Conservation (phyloP, 2,888 invertebrate species). For the Pseudolycoriella hygida region DNA sequence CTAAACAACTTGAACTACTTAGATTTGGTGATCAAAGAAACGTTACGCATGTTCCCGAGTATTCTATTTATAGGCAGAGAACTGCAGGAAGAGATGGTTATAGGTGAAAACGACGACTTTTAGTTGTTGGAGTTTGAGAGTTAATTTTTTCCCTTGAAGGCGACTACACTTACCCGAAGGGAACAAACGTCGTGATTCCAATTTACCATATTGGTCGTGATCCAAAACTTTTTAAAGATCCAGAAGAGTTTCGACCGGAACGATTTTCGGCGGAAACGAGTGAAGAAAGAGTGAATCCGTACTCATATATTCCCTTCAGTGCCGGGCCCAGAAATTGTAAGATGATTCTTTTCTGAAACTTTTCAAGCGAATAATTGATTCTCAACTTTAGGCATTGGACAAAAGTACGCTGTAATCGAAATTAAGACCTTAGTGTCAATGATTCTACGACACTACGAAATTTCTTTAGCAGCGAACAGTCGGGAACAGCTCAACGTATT, state of each 20-base stretch:
- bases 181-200: conserved; percentile 5
- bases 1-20: conserved; percentile 22
- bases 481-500: conserved; percentile 19
- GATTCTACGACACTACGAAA: conserved; percentile 17
- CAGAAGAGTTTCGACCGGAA: conserved; percentile 18
- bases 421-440: conserved; percentile 24
- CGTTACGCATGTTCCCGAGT: conserved; percentile 24
- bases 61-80: conserved; percentile 19
- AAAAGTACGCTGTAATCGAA: conserved; percentile 27
- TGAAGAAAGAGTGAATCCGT: conserved; percentile 22
- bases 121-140: too few relatives aligned
- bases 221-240: conserved; percentile 20
- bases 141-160: too few relatives aligned
- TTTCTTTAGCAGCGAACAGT: conserved; percentile 18
- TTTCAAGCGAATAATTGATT: too few relatives aligned
- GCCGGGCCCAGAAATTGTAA: conserved; percentile 26
- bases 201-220: conserved; percentile 12
- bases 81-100: conserved; percentile 18
- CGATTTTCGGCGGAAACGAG: conserved; percentile 10
- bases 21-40: conserved; percentile 27
- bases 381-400: conserved; percentile 14
- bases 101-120: conserved; percentile 23
- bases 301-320: conserved; percentile 26
- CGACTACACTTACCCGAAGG: conserved; percentile 1
- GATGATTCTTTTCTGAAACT: too few relatives aligned